Evolutionary conservation across 2,888 invertebrate genomes (phyloP).

Genomic region (Enchytraeus crypticus): DNA sequence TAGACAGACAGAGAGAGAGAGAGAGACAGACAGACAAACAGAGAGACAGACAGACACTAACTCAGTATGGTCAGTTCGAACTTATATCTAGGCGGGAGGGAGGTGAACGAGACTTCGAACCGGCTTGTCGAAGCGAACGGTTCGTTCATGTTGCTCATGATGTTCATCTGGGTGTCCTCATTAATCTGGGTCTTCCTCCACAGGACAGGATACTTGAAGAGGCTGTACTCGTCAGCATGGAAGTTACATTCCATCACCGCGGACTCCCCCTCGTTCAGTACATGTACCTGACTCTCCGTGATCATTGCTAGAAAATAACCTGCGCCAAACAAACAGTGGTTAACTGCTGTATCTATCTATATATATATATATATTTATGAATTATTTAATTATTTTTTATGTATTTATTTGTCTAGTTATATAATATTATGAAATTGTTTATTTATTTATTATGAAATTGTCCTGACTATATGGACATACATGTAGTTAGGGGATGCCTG

Average conservation of each 20-base stretch:
- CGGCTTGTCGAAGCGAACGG: slow-evolving; percentile 18
- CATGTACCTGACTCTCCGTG: slow-evolving; percentile 7
- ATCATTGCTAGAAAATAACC: slow-evolving; percentile 12
- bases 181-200: slow-evolving; percentile 20
- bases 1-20: no score
- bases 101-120: slow-evolving; percentile 16
- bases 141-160: slow-evolving; percentile 23
- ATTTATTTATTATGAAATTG: no score
- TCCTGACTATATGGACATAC: no score
- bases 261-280: slow-evolving; percentile 11
- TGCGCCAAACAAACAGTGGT: background rate
- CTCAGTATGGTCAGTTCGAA: slow-evolving; percentile 7
- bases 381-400: no score
- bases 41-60: no score
- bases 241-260: slow-evolving; percentile 13
- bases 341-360: no score
- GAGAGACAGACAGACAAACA: no score
- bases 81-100: slow-evolving; percentile 13
- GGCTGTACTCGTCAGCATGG: slow-evolving; percentile 12
- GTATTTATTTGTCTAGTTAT: no score
- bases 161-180: slow-evolving; percentile 20
- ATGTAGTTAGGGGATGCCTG: no score
- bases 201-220: slow-evolving; percentile 18
- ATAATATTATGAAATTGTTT: no score
- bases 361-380: no score